Conservation (phyloP, 2,888 invertebrate species). For the Pseudococcus viburni region DNA sequence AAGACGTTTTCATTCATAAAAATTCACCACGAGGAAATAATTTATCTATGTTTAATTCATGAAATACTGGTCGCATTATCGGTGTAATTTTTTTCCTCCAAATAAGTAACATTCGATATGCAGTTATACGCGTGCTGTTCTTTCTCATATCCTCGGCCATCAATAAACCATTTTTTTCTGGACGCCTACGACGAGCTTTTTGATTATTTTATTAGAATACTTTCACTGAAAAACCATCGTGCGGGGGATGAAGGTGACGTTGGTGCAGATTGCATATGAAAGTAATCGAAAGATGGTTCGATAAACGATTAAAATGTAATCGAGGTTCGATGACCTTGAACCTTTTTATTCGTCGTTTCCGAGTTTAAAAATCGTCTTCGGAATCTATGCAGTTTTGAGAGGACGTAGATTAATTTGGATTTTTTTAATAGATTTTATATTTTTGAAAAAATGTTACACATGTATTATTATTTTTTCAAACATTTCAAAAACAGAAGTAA, state of each 20-base stretch:
- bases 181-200: constrained; percentile 19
- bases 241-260: neutral
- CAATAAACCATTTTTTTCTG: neutral
- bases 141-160: neutral
- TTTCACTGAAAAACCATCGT: constrained; percentile 20
- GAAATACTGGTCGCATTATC: constrained; percentile 22
- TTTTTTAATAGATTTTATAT: too few species aligned
- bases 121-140: neutral
- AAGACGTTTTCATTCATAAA: constrained; percentile 54
- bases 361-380: too few species aligned
- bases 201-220: neutral
- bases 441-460: too few species aligned
- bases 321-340: constrained; percentile 6
- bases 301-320: neutral
- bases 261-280: constrained; percentile 4
- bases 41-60: constrained; percentile 52
- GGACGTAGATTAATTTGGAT: neutral
- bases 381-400: neutral
- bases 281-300: neutral
- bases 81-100: constrained; percentile 40
- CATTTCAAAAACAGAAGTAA: too few species aligned
- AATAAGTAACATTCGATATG: constrained; percentile 4
- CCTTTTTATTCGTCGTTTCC: neutral
- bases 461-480: too few species aligned
- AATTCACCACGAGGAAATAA: constrained; percentile 50